phyloP scores from a whole-genome alignment of 2,888 invertebrate species.

The Plagodis pulveraria region DNA sequence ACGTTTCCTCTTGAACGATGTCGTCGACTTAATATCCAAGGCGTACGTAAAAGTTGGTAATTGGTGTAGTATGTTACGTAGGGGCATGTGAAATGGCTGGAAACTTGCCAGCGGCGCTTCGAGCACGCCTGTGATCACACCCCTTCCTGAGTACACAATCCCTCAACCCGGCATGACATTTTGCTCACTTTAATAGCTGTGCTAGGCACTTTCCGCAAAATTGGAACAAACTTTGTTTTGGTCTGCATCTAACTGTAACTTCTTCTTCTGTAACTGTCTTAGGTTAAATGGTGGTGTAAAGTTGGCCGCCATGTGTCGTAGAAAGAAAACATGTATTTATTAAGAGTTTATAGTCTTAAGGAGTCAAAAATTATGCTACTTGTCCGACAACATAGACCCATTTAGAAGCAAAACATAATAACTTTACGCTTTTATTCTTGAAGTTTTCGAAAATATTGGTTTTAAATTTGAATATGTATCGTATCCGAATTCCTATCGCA shows the following conservation, averaged over 20 bases:
- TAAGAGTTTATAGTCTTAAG: no score
- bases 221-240: conserved; percentile 1
- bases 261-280: not conserved
- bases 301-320: not conserved
- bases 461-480: no score
- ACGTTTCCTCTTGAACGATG: no score
- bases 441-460: no score
- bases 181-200: conserved; percentile 3
- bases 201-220: conserved; percentile 1
- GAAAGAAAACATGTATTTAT: not conserved
- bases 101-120: conserved; percentile 8
- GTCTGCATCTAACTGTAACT: not conserved
- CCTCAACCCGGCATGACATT: conserved; percentile 10
- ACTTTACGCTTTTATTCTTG: no score
- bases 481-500: no score
- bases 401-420: no score
- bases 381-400: no score
- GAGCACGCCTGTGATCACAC: conserved; percentile 10
- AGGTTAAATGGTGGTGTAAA: no score
- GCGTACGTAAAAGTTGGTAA: conserved; percentile 31
- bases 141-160: conserved; percentile 7
- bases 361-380: no score
- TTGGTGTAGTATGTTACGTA: conserved; percentile 33
- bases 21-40: not conserved
- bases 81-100: conserved; percentile 17